A percentile compares a stretch with the other conserved stretches of the same genome.
phyloP scores from a whole-genome alignment of 1,140 invertebrate genomes.

The Rhopalosiphum padi region DNA sequence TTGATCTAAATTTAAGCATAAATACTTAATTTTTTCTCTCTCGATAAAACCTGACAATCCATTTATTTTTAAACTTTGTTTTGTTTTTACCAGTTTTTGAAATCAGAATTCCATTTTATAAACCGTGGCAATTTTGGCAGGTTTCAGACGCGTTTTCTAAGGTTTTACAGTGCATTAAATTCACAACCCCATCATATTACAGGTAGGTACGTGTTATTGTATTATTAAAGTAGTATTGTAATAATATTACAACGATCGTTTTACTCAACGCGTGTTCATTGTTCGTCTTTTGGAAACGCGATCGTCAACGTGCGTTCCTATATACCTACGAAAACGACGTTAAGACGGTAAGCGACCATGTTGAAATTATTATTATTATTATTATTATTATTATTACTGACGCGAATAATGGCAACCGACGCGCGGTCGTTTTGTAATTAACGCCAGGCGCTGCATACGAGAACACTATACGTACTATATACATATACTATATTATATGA shows the following conservation, averaged over 20 bases:
- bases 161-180: not conserved
- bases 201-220: not conserved
- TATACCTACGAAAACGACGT: not conserved
- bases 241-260: not conserved
- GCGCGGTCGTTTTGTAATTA: not conserved
- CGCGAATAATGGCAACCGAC: not conserved
- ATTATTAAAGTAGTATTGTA: not conserved
- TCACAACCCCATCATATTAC: not conserved
- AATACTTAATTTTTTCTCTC: no score
- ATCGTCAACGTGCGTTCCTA: not conserved
- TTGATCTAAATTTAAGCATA: no score
- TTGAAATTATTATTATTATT: not conserved
- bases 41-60: no score
- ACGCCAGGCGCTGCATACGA: not conserved
- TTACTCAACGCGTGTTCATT: not conserved
- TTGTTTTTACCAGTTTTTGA: no score
- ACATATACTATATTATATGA: no score
- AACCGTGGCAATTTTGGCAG: not conserved
- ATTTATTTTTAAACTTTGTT: no score
- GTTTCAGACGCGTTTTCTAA: not conserved
- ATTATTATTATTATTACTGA: not conserved
- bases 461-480: not conserved
- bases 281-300: not conserved
- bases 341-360: not conserved
- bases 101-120: not conserved